Conservation (phyloP, 2,888 invertebrate species). For the Lasioglossum malachurum region DNA sequence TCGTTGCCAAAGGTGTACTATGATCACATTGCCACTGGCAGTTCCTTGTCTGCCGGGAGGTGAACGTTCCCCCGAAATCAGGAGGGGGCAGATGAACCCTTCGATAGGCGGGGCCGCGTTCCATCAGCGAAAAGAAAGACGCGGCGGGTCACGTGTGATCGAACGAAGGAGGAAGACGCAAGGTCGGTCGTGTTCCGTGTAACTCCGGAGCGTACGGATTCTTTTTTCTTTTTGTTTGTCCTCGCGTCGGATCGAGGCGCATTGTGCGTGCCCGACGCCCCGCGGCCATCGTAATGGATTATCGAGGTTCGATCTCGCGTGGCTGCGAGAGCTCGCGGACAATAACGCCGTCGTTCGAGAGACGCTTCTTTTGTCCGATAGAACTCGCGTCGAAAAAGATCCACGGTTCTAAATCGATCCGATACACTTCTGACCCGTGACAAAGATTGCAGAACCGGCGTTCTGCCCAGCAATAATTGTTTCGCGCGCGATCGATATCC, state of each 20-base stretch:
- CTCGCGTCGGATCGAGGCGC: constrained; percentile 4
- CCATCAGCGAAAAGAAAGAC: constrained; percentile 6
- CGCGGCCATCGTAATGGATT: constrained; percentile 45
- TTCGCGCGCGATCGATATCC: constrained; percentile 37
- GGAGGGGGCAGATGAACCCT: constrained; percentile 10
- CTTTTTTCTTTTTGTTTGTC: background rate
- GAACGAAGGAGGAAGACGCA: constrained; percentile 1
- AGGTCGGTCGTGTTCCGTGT: constrained; percentile 18
- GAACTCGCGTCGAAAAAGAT: background rate
- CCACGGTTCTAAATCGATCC: constrained; percentile 32
- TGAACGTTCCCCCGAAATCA: constrained; percentile 26
- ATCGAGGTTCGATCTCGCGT: constrained; percentile 55
- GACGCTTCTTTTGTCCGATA: constrained; percentile 39
- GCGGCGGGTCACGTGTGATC: constrained; percentile 3
- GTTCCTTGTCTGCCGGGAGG: background rate
- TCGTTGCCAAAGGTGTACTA: no score
- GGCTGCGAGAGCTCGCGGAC: constrained; percentile 16
- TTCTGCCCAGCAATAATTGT: constrained; percentile 34
- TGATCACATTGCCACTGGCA: background rate
- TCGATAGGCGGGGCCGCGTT: constrained; percentile 18
- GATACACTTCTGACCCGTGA: constrained; percentile 46
- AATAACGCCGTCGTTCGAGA: constrained; percentile 25
- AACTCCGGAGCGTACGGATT: constrained; percentile 1
- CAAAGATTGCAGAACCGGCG: constrained; percentile 23
- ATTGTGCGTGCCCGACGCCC: constrained; percentile 49